Evolutionary conservation across 1,140 invertebrate genomes (phyloP).

Genomic region (Delia radicum): DNA sequence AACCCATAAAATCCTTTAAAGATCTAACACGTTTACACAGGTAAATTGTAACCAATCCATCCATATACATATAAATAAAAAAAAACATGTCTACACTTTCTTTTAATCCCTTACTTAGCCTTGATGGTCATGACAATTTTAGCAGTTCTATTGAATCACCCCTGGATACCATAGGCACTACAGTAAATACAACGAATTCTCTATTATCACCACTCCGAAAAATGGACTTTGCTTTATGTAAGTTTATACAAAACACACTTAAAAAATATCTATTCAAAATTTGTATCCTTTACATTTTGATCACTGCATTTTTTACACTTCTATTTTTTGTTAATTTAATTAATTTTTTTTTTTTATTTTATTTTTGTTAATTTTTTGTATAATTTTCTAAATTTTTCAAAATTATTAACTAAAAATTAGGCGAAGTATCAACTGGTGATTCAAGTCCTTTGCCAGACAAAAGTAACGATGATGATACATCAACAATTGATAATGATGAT

Average conservation of each 20-base stretch:
- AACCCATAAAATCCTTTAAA: conserved; percentile 44
- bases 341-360: conserved; percentile 16
- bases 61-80: no score
- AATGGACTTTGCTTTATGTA: conserved; percentile 73
- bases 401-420: conserved; percentile 53
- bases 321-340: background rate
- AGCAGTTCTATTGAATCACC: conserved; percentile 54
- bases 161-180: conserved; percentile 45
- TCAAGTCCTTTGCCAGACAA: conserved; percentile 75
- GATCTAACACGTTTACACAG: conserved; percentile 58
- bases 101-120: conserved; percentile 32
- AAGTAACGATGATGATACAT: conserved; percentile 61
- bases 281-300: conserved; percentile 5
- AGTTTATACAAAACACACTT: conserved; percentile 56
- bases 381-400: conserved; percentile 10
- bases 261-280: background rate
- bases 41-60: conserved; percentile 54
- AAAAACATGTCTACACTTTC: background rate
- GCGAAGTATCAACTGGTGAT: conserved; percentile 66
- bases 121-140: conserved; percentile 46
- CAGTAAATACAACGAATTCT: conserved; percentile 36
- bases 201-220: conserved; percentile 56
- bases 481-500: conserved; percentile 64
- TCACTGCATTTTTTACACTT: background rate
- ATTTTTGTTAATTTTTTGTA: conserved; percentile 26